Evolutionary conservation across 2,797 vertebrate genomes (phyloP).

Genomic region (Microctenopoma steveboyesi): DNA sequence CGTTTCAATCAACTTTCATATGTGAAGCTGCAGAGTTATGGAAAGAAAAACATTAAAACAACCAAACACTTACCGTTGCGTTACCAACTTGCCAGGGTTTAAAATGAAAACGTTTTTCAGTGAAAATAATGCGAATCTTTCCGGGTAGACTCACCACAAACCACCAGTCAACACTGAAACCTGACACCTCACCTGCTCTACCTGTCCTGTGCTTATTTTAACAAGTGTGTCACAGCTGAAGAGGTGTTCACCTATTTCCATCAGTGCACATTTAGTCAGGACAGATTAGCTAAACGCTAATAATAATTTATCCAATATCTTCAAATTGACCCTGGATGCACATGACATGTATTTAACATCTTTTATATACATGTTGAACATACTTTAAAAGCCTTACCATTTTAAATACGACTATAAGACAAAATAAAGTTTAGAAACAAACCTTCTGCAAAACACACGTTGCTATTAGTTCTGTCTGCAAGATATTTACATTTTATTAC

Average conservation of each 20-base stretch:
- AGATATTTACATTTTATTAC: neutral
- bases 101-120: neutral
- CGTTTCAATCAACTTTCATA: neutral
- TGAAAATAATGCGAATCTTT: neutral
- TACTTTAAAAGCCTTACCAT: neutral
- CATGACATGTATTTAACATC: neutral
- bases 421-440: neutral
- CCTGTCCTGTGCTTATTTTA: conserved; percentile 57
- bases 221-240: neutral
- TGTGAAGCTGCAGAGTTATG: neutral
- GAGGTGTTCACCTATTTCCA: neutral
- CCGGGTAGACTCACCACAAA: conserved; percentile 5
- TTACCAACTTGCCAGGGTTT: neutral
- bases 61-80: conserved; percentile 41
- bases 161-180: conserved; percentile 45
- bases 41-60: neutral
- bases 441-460: neutral
- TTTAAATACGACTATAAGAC: neutral
- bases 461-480: accelerated
- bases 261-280: no score
- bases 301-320: neutral
- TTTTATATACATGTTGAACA: no score
- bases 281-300: neutral
- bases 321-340: neutral
- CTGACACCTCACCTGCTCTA: conserved; percentile 72